Evolutionary conservation across 1,140 invertebrate species (phyloP).

Genomic region (Polypedilum pembai): DNA sequence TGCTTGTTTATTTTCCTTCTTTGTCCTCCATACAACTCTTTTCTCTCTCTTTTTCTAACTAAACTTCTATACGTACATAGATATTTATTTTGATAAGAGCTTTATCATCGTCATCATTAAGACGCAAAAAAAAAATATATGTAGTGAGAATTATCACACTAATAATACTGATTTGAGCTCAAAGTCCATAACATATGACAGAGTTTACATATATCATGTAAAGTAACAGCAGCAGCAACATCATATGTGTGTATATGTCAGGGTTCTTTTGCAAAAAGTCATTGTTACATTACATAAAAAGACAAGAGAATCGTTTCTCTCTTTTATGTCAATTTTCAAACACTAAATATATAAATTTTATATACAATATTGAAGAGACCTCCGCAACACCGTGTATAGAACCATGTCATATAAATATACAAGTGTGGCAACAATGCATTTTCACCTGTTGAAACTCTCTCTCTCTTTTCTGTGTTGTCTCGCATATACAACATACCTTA

Average conservation of each 20-base stretch:
- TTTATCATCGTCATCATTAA: no score
- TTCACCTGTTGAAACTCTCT: constrained; percentile 19
- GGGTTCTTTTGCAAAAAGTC: background rate
- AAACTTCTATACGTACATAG: no score
- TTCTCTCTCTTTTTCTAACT: no score
- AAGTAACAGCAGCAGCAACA: background rate
- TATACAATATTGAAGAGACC: background rate
- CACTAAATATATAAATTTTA: constrained; percentile 1
- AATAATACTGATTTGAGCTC: background rate
- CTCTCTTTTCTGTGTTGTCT: background rate
- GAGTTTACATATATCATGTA: background rate
- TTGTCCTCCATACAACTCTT: background rate
- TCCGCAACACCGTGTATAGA: background rate
- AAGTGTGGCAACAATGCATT: constrained; percentile 20
- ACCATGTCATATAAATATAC: constrained; percentile 3
- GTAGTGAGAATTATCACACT: no score
- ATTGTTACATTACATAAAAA: background rate
- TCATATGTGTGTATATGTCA: no score
- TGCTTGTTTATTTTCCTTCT: constrained; percentile 17
- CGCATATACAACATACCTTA: background rate
- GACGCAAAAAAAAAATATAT: no score
- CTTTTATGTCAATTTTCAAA: background rate
- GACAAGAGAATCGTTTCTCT: background rate
- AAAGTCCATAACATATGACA: background rate
- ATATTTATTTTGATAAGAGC: no score